Evolutionary conservation across 2,113 vertebrate species (phyloP).

Genomic region (Callionymus lyra): DNA sequence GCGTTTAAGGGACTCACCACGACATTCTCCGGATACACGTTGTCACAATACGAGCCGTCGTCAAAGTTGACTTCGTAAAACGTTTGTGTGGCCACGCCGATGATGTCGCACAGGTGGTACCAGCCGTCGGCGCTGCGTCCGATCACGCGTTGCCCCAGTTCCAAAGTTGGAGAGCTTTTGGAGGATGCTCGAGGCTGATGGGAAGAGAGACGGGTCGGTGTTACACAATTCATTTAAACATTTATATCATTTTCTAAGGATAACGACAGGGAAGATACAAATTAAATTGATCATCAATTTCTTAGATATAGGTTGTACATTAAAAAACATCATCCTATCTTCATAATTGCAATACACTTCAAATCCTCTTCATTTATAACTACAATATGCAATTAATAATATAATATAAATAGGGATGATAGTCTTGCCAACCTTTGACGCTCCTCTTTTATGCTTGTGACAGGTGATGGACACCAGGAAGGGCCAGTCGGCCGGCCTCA

Average conservation of each 20-base stretch:
- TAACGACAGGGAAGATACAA: too few species aligned
- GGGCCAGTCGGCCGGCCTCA: constrained; percentile 93
- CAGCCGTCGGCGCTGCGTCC: constrained; percentile 80
- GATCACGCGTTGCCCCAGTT: constrained; percentile 81
- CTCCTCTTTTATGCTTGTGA: constrained; percentile 75
- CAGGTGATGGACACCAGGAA: constrained; percentile 91
- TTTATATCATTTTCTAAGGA: too few species aligned
- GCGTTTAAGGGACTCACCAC: constrained; percentile 65
- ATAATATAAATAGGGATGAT: too few species aligned
- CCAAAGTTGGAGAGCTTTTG: constrained; percentile 58
- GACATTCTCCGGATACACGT: constrained; percentile 87
- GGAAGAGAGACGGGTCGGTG: background rate
- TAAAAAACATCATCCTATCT: too few species aligned
- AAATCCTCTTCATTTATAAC: too few species aligned
- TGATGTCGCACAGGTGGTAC: constrained; percentile 84
- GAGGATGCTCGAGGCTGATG: constrained; percentile 22
- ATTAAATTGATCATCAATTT: too few species aligned
- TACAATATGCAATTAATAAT: too few species aligned
- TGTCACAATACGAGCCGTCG: constrained; percentile 93
- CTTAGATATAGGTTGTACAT: too few species aligned
- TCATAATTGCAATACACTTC: too few species aligned
- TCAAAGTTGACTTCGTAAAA: constrained; percentile 95
- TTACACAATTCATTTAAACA: too few species aligned
- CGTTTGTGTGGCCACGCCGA: constrained; percentile 79
- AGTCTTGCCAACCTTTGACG: constrained; percentile 62